Conservation (phyloP, 2,888 invertebrate species). For the Eristalis pertinax region DNA sequence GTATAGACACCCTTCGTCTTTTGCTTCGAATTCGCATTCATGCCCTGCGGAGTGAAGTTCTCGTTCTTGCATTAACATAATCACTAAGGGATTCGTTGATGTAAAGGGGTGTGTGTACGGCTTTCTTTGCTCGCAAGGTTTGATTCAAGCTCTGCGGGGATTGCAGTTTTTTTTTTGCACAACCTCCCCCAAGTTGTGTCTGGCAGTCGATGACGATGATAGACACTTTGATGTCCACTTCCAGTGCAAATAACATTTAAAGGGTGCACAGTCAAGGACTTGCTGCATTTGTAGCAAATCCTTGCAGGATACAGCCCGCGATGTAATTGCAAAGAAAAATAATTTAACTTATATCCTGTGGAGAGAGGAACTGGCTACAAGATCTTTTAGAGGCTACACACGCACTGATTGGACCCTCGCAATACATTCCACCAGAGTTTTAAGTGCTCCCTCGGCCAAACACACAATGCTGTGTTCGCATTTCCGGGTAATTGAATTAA, state of each 20-base stretch:
- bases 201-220: background rate
- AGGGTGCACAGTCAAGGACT: background rate
- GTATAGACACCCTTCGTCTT: background rate
- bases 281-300: background rate
- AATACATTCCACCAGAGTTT: background rate
- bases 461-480: background rate
- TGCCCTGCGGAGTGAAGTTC: constrained; percentile 8
- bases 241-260: background rate
- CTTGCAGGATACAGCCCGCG: background rate
- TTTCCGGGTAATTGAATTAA: background rate
- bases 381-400: too few relatives aligned
- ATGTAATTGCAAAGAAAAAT: constrained; percentile 7
- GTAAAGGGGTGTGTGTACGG: background rate
- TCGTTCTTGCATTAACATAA: constrained; percentile 49
- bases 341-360: background rate
- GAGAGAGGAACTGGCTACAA: background rate
- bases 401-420: too few relatives aligned
- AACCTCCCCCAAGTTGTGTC: background rate
- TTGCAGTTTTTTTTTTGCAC: background rate
- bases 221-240: constrained; percentile 30
- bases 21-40: constrained; percentile 20
- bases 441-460: background rate
- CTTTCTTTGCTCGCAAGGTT: background rate
- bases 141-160: background rate
- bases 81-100: constrained; percentile 15